These are phyloP conservation scores for Drosophila oshimai DNA, from an alignment of 1,140 invertebrate genomes.

Conservation along the genomic window DNA sequence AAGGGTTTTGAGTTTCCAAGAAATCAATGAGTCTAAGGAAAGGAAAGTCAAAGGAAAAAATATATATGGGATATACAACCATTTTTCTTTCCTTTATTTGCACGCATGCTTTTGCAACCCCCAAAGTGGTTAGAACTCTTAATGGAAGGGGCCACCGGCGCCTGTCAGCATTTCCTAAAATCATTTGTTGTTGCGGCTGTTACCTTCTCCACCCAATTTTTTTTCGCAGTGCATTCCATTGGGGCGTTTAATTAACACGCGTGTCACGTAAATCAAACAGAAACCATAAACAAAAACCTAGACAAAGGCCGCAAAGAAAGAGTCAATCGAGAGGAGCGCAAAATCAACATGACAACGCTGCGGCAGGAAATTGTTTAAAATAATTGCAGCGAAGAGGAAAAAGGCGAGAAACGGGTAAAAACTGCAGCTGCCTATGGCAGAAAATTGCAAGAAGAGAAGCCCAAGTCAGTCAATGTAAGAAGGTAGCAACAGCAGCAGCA, in stretches of 20 bases:
- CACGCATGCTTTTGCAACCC: conserved; percentile 49
- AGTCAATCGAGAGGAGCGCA: conserved; percentile 18
- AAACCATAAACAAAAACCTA: conserved; percentile 47
- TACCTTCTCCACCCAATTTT: background rate
- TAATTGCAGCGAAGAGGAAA: conserved; percentile 53
- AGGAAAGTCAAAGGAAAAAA: conserved; percentile 17
- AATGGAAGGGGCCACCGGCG: conserved; percentile 2
- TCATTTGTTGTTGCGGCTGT: conserved; percentile 55
- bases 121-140: conserved; percentile 22
- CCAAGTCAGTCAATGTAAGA: conserved; percentile 24
- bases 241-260: conserved; percentile 53
- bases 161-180: conserved; percentile 55
- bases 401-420: conserved; percentile 12
- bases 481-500: conserved; percentile 11
- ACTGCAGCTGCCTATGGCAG: conserved; percentile 41
- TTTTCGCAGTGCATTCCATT: conserved; percentile 33
- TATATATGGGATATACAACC: conserved; percentile 8
- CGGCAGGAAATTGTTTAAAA: conserved; percentile 72
- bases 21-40: conserved; percentile 33
- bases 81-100: conserved; percentile 36
- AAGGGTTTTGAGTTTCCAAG: conserved; percentile 38
- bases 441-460: conserved; percentile 25
- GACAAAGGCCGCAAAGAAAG: conserved; percentile 28
- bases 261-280: conserved; percentile 68
- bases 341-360: conserved; percentile 27